Conservation (phyloP, 2,113 vertebrate genomes). For the Colistium nudipinnis region DNA sequence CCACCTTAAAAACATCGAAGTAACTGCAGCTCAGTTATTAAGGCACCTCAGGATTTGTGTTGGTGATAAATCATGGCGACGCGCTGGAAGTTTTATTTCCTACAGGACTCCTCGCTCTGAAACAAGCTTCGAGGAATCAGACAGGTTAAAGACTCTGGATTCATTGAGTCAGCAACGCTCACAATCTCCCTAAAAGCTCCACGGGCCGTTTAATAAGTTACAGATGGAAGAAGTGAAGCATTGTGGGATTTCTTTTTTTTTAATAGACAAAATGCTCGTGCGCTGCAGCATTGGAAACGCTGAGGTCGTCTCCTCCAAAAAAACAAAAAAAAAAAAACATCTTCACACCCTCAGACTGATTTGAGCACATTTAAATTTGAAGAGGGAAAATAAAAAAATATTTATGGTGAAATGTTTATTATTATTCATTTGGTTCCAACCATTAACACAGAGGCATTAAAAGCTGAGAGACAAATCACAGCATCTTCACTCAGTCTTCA, state of each 20-base stretch:
- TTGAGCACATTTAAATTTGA: too few relatives aligned
- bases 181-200: slow-evolving; percentile 12
- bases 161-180: neutral
- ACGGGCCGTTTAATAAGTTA: neutral
- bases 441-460: too few relatives aligned
- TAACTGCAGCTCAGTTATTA: too few relatives aligned
- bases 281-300: neutral
- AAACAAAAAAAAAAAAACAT: too few relatives aligned
- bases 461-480: too few relatives aligned
- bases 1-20: too few relatives aligned
- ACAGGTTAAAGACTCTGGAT: neutral
- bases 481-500: too few relatives aligned
- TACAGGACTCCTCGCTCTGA: neutral
- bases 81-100: slow-evolving; percentile 18
- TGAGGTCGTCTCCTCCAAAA: too few relatives aligned
- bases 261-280: neutral
- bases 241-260: neutral
- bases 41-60: neutral
- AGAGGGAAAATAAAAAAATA: too few relatives aligned
- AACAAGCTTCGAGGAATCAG: neutral
- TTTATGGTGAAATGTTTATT: too few relatives aligned
- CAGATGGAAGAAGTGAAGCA: neutral
- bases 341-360: neutral
- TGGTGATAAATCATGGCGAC: slow-evolving; percentile 18
- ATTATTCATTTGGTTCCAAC: too few relatives aligned